Evolutionary conservation across 2,888 invertebrate species (phyloP).

Genomic region (Timandra comae): DNA sequence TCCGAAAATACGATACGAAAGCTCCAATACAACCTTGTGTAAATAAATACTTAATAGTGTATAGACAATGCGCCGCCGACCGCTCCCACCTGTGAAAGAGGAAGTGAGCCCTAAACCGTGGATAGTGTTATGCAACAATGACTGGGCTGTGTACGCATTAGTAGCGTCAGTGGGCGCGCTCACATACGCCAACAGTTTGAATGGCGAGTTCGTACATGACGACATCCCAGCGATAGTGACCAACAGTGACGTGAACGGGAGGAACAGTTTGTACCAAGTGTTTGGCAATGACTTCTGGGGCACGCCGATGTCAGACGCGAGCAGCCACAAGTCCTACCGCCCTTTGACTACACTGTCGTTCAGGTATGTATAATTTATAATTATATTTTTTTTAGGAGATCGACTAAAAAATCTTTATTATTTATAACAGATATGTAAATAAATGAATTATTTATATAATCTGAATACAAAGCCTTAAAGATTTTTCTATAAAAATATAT

Average conservation of each 20-base stretch:
- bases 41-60: no score
- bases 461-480: no score
- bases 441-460: no score
- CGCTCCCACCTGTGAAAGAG: conserved; percentile 62
- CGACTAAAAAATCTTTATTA: no score
- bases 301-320: conserved; percentile 87
- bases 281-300: conserved; percentile 93
- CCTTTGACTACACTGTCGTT: conserved; percentile 90
- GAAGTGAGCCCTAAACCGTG: conserved; percentile 54
- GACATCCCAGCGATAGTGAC: conserved; percentile 89
- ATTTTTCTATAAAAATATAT: no score
- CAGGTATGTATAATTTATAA: no score
- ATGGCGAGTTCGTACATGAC: conserved; percentile 91
- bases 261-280: conserved; percentile 77
- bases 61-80: conserved; percentile 64
- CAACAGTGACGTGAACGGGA: conserved; percentile 87
- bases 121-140: conserved; percentile 55
- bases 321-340: conserved; percentile 91
- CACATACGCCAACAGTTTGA: conserved; percentile 84
- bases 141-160: conserved; percentile 79
- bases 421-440: no score
- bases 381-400: no score
- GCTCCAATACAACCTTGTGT: background rate
- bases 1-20: no score
- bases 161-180: conserved; percentile 81